phyloP scores from a whole-genome alignment of 2,888 invertebrate genomes.

The Incurvaria masculella region DNA sequence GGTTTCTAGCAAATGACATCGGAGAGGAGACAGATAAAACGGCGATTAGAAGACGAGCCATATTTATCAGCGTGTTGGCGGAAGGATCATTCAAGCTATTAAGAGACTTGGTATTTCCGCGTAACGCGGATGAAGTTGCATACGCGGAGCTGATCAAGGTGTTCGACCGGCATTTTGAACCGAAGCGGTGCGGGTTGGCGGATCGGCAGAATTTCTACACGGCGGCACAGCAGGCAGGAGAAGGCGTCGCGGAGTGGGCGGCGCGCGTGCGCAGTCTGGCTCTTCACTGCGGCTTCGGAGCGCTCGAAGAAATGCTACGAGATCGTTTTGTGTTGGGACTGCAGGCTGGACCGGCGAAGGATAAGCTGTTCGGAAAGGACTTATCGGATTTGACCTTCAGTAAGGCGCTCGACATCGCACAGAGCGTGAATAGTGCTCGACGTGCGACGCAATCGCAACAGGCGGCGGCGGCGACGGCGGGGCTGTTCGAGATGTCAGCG shows the following conservation, averaged over 20 bases:
- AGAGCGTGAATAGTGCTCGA: constrained; percentile 11
- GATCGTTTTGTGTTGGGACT: constrained; percentile 16
- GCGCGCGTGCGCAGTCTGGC: constrained; percentile 12
- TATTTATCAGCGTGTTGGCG: no score
- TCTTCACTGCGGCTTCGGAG: constrained; percentile 8
- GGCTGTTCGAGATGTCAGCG: background rate
- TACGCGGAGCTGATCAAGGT: no score
- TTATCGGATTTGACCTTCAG: constrained; percentile 9
- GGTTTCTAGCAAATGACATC: no score
- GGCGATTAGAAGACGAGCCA: no score
- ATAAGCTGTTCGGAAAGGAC: constrained; percentile 13
- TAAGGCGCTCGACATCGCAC: constrained; percentile 14
- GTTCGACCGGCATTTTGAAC: constrained; percentile 7
- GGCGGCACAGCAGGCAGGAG: constrained; percentile 15
- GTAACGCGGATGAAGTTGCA: no score
- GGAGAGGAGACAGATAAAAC: no score
- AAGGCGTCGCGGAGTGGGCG: constrained; percentile 15
- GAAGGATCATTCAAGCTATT: no score
- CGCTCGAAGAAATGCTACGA: constrained; percentile 10
- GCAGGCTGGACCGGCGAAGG: constrained; percentile 12
- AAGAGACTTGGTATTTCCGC: no score
- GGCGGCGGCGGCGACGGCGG: background rate
- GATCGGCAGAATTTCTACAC: constrained; percentile 14
- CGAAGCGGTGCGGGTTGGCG: constrained; percentile 11
- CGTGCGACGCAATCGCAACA: background rate